A percentile compares a stretch with the other conserved stretches of the same genome.
phyloP scores from a whole-genome alignment of 2,797 vertebrate species.

The Poeciliopsis infans region DNA sequence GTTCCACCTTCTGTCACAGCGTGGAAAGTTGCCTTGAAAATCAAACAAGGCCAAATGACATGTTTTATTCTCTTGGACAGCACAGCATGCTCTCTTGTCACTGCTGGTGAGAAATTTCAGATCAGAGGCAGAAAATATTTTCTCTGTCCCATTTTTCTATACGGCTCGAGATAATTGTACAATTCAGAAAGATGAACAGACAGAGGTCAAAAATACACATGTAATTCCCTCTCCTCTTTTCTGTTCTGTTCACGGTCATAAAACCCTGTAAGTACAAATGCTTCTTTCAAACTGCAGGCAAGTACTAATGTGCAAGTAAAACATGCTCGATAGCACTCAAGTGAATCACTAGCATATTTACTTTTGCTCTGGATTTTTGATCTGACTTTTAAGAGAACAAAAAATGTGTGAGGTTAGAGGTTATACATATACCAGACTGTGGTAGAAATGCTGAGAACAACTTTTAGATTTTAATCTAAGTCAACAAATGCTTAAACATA shows the following conservation, averaged over 20 bases:
- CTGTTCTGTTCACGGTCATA: slow-evolving; percentile 21
- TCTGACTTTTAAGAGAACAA: neutral
- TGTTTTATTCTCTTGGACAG: slow-evolving; percentile 14
- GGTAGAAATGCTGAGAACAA: slow-evolving; percentile 1
- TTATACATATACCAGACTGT: slow-evolving; percentile 10
- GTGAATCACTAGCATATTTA: slow-evolving; percentile 25
- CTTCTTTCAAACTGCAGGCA: slow-evolving; percentile 25
- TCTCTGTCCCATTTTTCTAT: neutral
- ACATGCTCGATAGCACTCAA: slow-evolving; percentile 52
- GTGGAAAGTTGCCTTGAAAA: slow-evolving; percentile 39
- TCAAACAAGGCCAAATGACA: slow-evolving; percentile 22
- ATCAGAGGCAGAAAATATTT: slow-evolving; percentile 1
- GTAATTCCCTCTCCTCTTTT: neutral
- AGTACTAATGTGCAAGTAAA: slow-evolving; percentile 25
- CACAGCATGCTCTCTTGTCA: neutral
- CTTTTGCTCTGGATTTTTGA: neutral
- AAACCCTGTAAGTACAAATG: slow-evolving; percentile 33
- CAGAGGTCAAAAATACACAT: slow-evolving; percentile 11
- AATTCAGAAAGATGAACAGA: slow-evolving; percentile 12
- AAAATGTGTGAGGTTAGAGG: neutral
- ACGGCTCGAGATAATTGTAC: neutral
- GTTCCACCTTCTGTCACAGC: slow-evolving; percentile 13
- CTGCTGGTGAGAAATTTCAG: neutral
- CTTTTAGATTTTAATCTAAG: too few relatives aligned
- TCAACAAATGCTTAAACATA: too few relatives aligned